phyloP scores from a whole-genome alignment of 1,140 invertebrate genomes.

The Drosophila virilis region DNA sequence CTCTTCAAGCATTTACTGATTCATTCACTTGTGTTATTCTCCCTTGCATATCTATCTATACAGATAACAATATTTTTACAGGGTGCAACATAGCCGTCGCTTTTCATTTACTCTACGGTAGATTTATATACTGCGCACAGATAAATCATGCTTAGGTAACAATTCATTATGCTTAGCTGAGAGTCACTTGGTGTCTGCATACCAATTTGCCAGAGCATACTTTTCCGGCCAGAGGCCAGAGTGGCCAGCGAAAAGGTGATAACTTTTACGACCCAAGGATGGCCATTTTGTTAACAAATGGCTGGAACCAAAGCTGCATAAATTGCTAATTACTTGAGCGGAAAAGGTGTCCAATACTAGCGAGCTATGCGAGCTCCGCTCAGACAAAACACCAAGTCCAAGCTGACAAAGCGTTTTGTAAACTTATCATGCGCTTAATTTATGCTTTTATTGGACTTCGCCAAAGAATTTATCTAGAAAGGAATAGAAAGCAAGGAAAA shows the following conservation, averaged over 20 bases:
- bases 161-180: slow-evolving; percentile 71
- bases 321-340: slow-evolving; percentile 76
- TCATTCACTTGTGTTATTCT: no score
- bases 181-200: slow-evolving; percentile 31
- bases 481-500: slow-evolving; percentile 17
- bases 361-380: no score
- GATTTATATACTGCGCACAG: slow-evolving; percentile 66
- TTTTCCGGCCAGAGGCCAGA: slow-evolving; percentile 30
- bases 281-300: slow-evolving; percentile 64
- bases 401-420: slow-evolving; percentile 63
- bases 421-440: slow-evolving; percentile 58
- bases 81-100: slow-evolving; percentile 5
- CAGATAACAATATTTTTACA: neutral
- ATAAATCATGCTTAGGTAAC: slow-evolving; percentile 79
- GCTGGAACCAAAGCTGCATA: slow-evolving; percentile 52
- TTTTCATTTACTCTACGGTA: slow-evolving; percentile 6
- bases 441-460: slow-evolving; percentile 36
- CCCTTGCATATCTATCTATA: no score
- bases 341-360: slow-evolving; percentile 40
- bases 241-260: slow-evolving; percentile 39
- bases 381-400: slow-evolving; percentile 1
- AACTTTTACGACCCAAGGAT: slow-evolving; percentile 50
- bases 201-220: slow-evolving; percentile 39
- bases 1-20: no score
- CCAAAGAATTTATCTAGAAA: slow-evolving; percentile 10